These are phyloP conservation scores for Xylocampa areola DNA, from an alignment of 2,888 invertebrate genomes.

Conservation along the genomic window DNA sequence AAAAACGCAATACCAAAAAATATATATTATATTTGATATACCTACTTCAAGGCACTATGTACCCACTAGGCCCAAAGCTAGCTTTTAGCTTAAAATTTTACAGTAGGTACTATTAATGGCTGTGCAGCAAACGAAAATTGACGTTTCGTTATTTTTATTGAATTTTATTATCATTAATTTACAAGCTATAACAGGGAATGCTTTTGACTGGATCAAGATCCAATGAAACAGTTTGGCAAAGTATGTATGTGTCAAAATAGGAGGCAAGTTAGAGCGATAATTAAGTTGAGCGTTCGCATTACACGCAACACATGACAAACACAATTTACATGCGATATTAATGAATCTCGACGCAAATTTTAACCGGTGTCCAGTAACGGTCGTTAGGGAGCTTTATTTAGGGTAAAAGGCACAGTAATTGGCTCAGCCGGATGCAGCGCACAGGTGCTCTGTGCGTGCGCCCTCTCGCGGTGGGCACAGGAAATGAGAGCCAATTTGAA, in stretches of 20 bases:
- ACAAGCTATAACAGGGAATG: too few species aligned
- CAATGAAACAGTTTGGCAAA: not conserved
- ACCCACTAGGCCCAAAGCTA: too few species aligned
- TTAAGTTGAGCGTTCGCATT: constrained; percentile 50
- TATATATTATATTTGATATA: too few species aligned
- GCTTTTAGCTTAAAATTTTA: too few species aligned
- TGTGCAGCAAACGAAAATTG: too few species aligned
- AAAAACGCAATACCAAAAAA: too few species aligned
- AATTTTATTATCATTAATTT: too few species aligned
- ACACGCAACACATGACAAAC: constrained; percentile 52
- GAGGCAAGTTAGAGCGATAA: constrained; percentile 49
- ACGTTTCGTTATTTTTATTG: too few species aligned
- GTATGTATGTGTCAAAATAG: constrained; percentile 21
- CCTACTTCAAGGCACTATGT: too few species aligned
- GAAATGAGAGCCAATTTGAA: constrained; percentile 86
- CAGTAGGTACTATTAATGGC: too few species aligned
- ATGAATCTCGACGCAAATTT: constrained; percentile 71
- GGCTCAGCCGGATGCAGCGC: constrained; percentile 82
- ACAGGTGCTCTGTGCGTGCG: constrained; percentile 83
- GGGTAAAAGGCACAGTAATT: constrained; percentile 82
- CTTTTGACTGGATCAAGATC: not conserved
- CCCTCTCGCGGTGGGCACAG: constrained; percentile 78
- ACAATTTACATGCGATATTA: constrained; percentile 64
- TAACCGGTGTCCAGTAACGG: constrained; percentile 74
- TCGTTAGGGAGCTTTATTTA: constrained; percentile 80